Conservation (phyloP, 2,888 invertebrate species). For the Megalurothrips usitatus region DNA sequence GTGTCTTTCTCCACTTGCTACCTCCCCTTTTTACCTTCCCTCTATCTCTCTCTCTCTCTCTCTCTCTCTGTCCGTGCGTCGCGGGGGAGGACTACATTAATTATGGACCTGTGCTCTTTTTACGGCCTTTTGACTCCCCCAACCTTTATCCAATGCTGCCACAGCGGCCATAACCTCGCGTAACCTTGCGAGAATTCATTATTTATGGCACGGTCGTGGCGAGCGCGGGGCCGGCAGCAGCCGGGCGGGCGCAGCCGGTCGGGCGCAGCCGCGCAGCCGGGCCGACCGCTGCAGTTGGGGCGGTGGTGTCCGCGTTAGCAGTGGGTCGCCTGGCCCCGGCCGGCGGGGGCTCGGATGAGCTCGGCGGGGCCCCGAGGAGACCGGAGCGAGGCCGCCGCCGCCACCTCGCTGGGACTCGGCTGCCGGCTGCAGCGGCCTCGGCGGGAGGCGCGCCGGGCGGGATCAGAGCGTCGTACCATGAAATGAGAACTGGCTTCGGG, state of each 20-base stretch:
- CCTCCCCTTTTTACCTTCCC: neutral
- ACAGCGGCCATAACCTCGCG: neutral
- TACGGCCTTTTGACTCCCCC: neutral
- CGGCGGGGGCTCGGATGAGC: too few relatives aligned
- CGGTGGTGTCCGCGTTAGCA: neutral
- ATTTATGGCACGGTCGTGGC: neutral
- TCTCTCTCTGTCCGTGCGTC: neutral
- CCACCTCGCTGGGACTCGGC: too few relatives aligned
- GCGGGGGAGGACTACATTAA: constrained; percentile 18
- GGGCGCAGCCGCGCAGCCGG: neutral
- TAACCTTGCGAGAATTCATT: neutral
- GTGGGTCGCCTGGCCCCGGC: too few relatives aligned
- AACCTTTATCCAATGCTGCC: constrained; percentile 17
- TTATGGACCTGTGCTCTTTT: constrained; percentile 13
- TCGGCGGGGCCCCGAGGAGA: too few relatives aligned
- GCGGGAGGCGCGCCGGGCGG: too few relatives aligned
- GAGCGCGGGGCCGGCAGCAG: too few relatives aligned
- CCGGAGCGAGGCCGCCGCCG: too few relatives aligned
- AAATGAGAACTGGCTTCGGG: too few relatives aligned
- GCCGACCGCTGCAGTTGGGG: neutral
- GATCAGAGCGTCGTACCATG: too few relatives aligned
- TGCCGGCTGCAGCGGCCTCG: too few relatives aligned
- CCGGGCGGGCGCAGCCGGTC: neutral
- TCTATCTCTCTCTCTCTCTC: neutral
- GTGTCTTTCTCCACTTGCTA: too few relatives aligned